Conservation (phyloP, 2,113 vertebrate species). For the Nesoenas mayeri region DNA sequence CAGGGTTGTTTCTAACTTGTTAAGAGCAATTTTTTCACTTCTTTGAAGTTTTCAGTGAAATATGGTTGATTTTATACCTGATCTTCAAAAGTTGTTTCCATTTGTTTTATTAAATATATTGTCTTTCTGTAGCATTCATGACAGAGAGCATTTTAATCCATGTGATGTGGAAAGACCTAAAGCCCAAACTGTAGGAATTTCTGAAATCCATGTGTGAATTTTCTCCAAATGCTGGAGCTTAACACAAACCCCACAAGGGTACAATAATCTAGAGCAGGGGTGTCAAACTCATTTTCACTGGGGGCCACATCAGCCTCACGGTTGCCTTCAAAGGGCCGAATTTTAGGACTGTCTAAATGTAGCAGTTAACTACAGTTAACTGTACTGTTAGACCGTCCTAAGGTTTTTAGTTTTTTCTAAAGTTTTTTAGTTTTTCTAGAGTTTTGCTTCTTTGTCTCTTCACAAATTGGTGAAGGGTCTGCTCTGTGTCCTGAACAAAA, state of each 20-base stretch:
- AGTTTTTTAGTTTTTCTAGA: neutral
- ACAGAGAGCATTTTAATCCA: neutral
- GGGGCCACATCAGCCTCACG: no score
- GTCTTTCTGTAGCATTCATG: neutral
- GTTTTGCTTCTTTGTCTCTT: neutral
- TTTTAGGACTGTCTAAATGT: no score
- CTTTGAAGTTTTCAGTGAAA: neutral
- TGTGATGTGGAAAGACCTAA: neutral
- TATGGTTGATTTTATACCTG: neutral
- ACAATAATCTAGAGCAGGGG: no score
- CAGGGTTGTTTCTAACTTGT: neutral
- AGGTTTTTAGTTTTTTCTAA: no score
- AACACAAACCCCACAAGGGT: neutral
- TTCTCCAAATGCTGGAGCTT: neutral
- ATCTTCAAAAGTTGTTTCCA: neutral
- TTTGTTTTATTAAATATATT: neutral
- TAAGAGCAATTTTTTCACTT: neutral
- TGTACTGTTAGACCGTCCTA: neutral
- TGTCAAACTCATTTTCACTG: no score
- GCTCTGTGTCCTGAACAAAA: neutral
- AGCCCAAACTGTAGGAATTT: neutral
- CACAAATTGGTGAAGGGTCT: neutral
- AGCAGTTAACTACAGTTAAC: no score
- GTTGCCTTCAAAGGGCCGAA: no score
- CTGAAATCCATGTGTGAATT: neutral